These are phyloP conservation scores for Napeogenes sylphis DNA, from an alignment of 2,888 invertebrate species.

Conservation along the genomic window DNA sequence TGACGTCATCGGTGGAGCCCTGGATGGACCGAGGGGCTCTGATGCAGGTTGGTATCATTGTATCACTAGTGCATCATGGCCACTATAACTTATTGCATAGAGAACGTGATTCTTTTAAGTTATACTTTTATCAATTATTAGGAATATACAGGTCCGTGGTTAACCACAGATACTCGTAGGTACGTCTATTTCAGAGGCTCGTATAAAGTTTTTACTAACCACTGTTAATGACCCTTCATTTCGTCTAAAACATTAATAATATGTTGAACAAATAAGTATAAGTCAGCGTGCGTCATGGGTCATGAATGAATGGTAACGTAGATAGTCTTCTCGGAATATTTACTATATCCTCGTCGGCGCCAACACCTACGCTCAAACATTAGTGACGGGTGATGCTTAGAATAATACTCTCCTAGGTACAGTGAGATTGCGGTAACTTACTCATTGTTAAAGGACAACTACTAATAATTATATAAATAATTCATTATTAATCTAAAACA, in stretches of 20 bases:
- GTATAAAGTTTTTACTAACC: too few species aligned
- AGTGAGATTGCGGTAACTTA: constrained; percentile 13
- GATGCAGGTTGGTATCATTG: constrained; percentile 83
- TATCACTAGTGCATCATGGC: constrained; percentile 39
- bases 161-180: too few species aligned
- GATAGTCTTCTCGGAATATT: constrained; percentile 66
- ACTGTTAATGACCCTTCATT: too few species aligned
- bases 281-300: constrained; percentile 45
- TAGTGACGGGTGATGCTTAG: constrained; percentile 18
- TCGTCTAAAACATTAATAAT: not conserved
- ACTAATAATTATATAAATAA: too few species aligned
- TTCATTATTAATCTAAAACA: too few species aligned
- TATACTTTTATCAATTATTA: too few species aligned
- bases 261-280: not conserved
- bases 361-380: constrained; percentile 45
- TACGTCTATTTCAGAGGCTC: too few species aligned
- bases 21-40: constrained; percentile 83
- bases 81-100: constrained; percentile 15
- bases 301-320: constrained; percentile 63
- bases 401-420: constrained; percentile 22
- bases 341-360: constrained; percentile 57
- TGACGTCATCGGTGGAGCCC: constrained; percentile 88
- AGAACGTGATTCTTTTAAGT: too few species aligned
- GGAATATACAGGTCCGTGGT: too few species aligned
- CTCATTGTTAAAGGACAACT: not conserved